phyloP scores from a whole-genome alignment of 2,113 vertebrate genomes.

The Eolophus roseicapilla region DNA sequence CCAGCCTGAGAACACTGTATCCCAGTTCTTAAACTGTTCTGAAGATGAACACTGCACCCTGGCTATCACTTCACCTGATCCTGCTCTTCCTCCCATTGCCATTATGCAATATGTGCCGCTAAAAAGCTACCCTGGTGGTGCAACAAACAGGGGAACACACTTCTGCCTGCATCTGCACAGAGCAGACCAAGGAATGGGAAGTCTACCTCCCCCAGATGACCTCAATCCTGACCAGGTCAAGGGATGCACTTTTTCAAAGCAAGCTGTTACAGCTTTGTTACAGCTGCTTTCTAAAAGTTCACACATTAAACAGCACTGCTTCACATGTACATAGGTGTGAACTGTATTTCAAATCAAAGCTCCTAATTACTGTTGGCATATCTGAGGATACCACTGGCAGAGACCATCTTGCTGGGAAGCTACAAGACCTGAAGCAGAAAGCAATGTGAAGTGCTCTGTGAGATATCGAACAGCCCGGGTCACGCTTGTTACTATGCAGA shows the following conservation, averaged over 20 bases:
- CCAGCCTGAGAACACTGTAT: neutral
- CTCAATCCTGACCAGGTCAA: neutral
- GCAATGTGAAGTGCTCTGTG: accelerated
- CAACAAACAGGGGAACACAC: neutral
- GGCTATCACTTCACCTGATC: neutral
- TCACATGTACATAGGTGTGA: neutral
- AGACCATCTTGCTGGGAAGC: conserved; percentile 24
- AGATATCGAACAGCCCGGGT: neutral
- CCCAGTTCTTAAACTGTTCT: neutral
- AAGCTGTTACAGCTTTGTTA: neutral
- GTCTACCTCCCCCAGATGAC: neutral
- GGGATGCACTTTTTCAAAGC: neutral
- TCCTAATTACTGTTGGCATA: neutral
- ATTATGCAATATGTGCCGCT: neutral
- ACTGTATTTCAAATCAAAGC: neutral
- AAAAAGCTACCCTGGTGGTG: neutral
- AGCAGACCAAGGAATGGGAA: neutral
- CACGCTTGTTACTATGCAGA: accelerated
- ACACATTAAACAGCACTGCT: neutral
- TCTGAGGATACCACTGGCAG: neutral
- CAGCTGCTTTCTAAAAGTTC: neutral
- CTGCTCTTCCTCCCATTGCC: neutral
- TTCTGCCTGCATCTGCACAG: neutral
- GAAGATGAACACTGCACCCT: accelerated
- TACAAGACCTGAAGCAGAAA: neutral